Evolutionary conservation across 1,140 invertebrate species (phyloP).

Genomic region (Mya arenaria): DNA sequence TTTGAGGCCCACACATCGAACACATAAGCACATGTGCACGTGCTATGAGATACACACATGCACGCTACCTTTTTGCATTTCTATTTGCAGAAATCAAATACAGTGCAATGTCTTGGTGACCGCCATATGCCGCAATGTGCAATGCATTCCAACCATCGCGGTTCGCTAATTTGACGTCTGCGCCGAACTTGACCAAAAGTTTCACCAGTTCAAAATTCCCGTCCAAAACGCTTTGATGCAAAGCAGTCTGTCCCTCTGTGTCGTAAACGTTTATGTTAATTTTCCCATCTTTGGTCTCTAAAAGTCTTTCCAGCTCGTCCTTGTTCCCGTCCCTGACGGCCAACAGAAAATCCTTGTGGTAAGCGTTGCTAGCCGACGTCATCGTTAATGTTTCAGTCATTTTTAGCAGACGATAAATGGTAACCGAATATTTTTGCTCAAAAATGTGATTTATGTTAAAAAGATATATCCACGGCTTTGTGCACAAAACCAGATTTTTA

Average conservation of each 20-base stretch:
- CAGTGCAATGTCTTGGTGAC: constrained; percentile 81
- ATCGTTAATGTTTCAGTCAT: constrained; percentile 9
- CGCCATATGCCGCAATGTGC: constrained; percentile 83
- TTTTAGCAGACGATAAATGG: no score
- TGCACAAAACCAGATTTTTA: no score
- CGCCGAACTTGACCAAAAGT: constrained; percentile 82
- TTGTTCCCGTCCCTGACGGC: constrained; percentile 80
- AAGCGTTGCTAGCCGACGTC: constrained; percentile 55
- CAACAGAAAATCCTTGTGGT: constrained; percentile 78
- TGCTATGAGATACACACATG: background rate
- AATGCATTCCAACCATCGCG: constrained; percentile 83
- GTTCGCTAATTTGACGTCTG: constrained; percentile 82
- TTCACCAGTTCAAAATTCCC: constrained; percentile 83
- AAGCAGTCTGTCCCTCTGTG: constrained; percentile 82
- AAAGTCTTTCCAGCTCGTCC: constrained; percentile 76
- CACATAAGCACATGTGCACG: background rate
- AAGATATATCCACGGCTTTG: no score
- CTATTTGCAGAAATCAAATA: constrained; percentile 77
- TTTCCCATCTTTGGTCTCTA: constrained; percentile 79
- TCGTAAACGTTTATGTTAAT: constrained; percentile 82
- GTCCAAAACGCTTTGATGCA: constrained; percentile 82
- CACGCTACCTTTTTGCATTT: constrained; percentile 38
- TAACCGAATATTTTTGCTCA: no score
- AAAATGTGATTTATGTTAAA: no score
- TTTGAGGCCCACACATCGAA: background rate